Evolutionary conservation across 2,888 invertebrate species (phyloP).

Genomic region (Netelia fuscicornis): DNA sequence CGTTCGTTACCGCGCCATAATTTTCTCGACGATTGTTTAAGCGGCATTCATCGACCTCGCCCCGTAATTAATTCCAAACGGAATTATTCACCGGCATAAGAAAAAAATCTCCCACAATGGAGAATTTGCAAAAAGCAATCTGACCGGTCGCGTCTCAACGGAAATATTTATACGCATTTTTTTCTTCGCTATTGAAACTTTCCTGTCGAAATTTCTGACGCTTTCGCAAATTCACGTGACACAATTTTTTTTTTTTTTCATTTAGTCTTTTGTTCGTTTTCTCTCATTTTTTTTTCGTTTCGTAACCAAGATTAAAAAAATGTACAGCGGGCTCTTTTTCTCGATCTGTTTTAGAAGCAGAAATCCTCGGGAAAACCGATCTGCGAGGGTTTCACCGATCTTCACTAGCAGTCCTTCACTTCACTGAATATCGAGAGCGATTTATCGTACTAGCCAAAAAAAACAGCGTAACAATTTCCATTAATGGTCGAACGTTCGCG

Average conservation of each 20-base stretch:
- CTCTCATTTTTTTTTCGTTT: conserved; percentile 16
- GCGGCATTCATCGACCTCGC: not conserved
- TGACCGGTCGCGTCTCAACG: not conserved
- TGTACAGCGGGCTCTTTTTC: conserved; percentile 59
- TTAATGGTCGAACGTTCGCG: conserved; percentile 43
- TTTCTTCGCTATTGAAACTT: not conserved
- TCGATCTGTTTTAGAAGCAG: conserved; percentile 82
- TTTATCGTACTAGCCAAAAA: conserved; percentile 54
- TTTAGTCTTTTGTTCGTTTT: not conserved
- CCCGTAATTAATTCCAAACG: not conserved
- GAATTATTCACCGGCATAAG: not conserved
- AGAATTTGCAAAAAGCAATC: not conserved
- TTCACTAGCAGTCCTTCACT: conserved; percentile 78
- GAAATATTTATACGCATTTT: not conserved
- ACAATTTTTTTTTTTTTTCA: not conserved
- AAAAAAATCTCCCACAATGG: not conserved
- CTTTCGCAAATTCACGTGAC: not conserved
- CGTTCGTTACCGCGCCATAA: no score
- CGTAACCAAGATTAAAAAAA: conserved; percentile 13
- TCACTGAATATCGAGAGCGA: conserved; percentile 62
- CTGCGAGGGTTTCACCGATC: conserved; percentile 83
- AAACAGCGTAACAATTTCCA: conserved; percentile 56
- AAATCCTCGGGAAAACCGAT: conserved; percentile 82
- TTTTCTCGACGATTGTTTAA: not conserved
- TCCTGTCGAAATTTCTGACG: not conserved